Evolutionary conservation across 2,888 invertebrate genomes (phyloP).

Genomic region (Icerya purchasi): DNA sequence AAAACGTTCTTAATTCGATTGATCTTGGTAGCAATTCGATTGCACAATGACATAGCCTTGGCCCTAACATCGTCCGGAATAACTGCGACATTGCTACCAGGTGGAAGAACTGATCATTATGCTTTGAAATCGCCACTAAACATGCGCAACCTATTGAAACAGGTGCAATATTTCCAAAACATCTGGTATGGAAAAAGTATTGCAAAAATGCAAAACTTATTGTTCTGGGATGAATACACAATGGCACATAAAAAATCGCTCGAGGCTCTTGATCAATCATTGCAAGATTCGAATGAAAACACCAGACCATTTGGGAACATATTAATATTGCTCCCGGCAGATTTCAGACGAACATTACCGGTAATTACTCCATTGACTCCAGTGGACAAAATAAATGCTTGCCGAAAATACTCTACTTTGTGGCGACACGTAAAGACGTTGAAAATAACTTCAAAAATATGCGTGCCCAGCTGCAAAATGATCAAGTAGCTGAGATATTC

Average conservation of each 20-base stretch:
- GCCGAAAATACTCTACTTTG: background rate
- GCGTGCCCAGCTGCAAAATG: no score
- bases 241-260: background rate
- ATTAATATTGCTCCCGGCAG: background rate
- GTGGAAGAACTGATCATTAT: background rate
- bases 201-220: background rate
- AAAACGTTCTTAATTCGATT: background rate
- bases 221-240: background rate
- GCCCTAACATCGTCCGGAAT: background rate
- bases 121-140: background rate
- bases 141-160: background rate
- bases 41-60: background rate
- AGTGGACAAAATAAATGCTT: background rate
- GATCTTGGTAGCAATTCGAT: background rate
- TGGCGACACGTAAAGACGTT: no score
- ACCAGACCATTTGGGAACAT: background rate
- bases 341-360: background rate
- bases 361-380: background rate
- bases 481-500: no score
- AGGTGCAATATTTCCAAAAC: background rate
- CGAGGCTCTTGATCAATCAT: background rate
- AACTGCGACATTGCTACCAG: background rate
- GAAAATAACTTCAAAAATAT: no score
- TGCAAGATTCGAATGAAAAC: background rate
- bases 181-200: background rate